Percentiles rank a stretch among this genome's conserved stretches.
Conservation (phyloP, 2,113 vertebrate genomes). For the Poeciliopsis turrubarensis region DNA sequence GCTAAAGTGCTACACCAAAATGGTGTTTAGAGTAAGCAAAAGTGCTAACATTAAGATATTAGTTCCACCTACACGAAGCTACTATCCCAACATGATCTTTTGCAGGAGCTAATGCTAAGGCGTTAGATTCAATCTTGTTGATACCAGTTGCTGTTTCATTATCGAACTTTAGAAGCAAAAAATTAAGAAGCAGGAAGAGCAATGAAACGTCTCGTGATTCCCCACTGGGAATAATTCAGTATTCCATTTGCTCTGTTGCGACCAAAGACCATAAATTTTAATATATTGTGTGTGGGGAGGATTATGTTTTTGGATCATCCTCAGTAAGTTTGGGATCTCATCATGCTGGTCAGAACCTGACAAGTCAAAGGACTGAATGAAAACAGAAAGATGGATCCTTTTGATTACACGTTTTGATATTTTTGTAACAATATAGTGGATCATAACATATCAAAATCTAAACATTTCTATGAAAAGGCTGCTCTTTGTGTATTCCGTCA, state of each 20-base stretch:
- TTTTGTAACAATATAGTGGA: background rate
- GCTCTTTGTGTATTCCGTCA: background rate
- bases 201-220: slow-evolving; percentile 20
- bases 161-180: slow-evolving; percentile 40
- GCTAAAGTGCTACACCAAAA: too few species aligned
- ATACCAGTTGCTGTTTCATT: slow-evolving; percentile 27
- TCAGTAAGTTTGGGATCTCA: slow-evolving; percentile 54
- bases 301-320: slow-evolving; percentile 36
- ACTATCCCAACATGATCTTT: too few species aligned
- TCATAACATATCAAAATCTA: background rate
- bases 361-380: slow-evolving; percentile 44
- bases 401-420: background rate
- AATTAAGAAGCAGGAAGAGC: slow-evolving; percentile 33
- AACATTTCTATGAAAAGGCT: background rate
- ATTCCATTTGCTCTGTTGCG: slow-evolving; percentile 17
- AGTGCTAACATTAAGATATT: too few species aligned
- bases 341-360: slow-evolving; percentile 51
- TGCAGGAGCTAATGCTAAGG: too few species aligned
- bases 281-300: slow-evolving; percentile 28
- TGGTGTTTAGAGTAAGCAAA: too few species aligned
- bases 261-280: slow-evolving; percentile 33
- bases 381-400: slow-evolving; percentile 39
- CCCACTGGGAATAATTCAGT: slow-evolving; percentile 39
- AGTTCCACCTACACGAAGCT: too few species aligned
- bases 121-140: too few species aligned